phyloP scores from a whole-genome alignment of 2,113 vertebrate species.

The Falcunculus frontatus region DNA sequence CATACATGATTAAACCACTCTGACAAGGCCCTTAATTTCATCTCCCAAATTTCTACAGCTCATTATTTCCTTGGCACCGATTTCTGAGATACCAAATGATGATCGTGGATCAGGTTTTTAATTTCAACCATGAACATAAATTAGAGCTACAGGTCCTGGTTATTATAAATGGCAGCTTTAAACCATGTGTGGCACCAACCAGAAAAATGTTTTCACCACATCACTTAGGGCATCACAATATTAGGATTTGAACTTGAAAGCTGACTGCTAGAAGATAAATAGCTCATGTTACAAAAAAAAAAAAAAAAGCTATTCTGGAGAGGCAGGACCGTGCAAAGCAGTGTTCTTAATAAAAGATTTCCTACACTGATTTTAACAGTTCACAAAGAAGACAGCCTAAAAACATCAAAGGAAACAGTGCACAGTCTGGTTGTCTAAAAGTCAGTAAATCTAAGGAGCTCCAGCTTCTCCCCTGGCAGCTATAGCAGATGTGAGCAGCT shows the following conservation, averaged over 20 bases:
- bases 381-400: not conserved
- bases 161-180: conserved; percentile 19
- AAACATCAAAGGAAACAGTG: not conserved
- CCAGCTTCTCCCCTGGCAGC: not conserved
- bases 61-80: conserved; percentile 42
- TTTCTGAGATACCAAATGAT: not conserved
- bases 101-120: conserved; percentile 15
- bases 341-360: not conserved
- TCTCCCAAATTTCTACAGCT: conserved; percentile 35
- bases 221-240: not conserved
- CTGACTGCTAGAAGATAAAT: not conserved
- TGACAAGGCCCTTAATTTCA: conserved; percentile 15
- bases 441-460: not conserved
- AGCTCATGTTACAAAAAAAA: not conserved
- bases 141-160: not conserved
- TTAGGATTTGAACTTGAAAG: not conserved
- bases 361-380: not conserved
- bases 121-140: conserved; percentile 7
- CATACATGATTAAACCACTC: conserved; percentile 17
- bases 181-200: not conserved
- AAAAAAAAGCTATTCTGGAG: not conserved
- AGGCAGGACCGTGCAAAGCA: not conserved
- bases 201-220: not conserved
- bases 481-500: not conserved
- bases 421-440: not conserved